phyloP scores from a whole-genome alignment of 2,113 vertebrate species.

The Rissa tridactyla region DNA sequence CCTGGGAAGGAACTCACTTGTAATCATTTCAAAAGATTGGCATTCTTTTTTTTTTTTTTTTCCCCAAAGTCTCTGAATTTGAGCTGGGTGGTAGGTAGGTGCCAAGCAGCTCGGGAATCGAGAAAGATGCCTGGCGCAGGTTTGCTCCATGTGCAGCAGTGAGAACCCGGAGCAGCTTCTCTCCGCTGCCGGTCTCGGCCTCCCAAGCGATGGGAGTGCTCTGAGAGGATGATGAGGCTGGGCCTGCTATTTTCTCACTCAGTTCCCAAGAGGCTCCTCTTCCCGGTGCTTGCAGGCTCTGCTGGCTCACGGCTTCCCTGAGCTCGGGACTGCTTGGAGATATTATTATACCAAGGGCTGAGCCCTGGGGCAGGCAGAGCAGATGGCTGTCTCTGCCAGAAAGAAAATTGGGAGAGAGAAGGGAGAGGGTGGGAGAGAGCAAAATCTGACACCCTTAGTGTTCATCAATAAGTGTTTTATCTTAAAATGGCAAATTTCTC shows the following conservation, averaged over 20 bases:
- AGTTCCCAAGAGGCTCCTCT: not conserved
- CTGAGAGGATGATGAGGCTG: not conserved
- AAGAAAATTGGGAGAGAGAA: not conserved
- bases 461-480: not conserved
- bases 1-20: not conserved
- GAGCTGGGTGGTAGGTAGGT: not conserved
- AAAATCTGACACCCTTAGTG: not conserved
- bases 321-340: not conserved
- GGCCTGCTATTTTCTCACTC: slow-evolving; percentile 1
- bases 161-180: not conserved
- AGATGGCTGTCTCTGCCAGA: not conserved
- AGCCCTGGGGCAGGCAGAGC: not conserved
- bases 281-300: not conserved
- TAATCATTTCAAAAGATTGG: not conserved
- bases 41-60: not conserved
- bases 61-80: not conserved
- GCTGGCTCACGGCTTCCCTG: not conserved
- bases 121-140: not conserved
- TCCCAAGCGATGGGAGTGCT: not conserved
- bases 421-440: not conserved
- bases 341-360: not conserved
- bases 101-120: not conserved
- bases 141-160: not conserved
- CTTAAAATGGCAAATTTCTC: not conserved
- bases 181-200: fast-evolving